Percentiles rank a stretch among this genome's conserved stretches.
phyloP scores from a whole-genome alignment of 2,888 invertebrate genomes.

The Mesoligia furuncula region DNA sequence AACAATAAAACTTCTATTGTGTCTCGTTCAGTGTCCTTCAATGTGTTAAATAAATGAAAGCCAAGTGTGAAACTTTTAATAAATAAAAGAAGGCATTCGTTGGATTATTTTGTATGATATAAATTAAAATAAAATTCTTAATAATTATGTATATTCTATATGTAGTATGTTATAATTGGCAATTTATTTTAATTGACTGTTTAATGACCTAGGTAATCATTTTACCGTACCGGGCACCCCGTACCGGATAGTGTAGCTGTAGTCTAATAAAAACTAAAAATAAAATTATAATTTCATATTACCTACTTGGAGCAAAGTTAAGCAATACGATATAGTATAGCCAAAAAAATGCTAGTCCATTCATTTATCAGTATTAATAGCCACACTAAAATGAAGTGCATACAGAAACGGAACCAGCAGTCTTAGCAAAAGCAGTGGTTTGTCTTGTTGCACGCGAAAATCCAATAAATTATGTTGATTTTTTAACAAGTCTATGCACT shows the following conservation, averaged over 20 bases:
- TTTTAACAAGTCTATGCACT: conserved; percentile 12
- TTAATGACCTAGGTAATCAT: not conserved
- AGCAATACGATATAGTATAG: not conserved
- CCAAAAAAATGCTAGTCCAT: not conserved
- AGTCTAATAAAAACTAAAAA: not conserved
- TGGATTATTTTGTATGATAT: not conserved
- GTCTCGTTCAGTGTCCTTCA: too few relatives aligned
- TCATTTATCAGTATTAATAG: not conserved
- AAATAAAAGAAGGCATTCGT: not conserved
- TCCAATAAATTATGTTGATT: conserved; percentile 31
- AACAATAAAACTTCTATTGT: too few relatives aligned
- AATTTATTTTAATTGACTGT: conserved; percentile 9
- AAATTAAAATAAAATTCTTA: conserved; percentile 12
- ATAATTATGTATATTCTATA: not conserved
- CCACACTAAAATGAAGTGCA: conserved; percentile 25
- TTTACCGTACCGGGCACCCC: not conserved
- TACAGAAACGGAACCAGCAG: conserved; percentile 11
- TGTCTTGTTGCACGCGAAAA: conserved; percentile 39
- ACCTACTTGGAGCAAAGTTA: not conserved
- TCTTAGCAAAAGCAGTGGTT: conserved; percentile 12
- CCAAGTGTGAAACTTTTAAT: conserved; percentile 6
- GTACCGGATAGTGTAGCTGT: not conserved
- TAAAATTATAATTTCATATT: conserved; percentile 11
- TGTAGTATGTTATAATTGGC: not conserved
- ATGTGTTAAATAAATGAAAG: conserved; percentile 26